Base-by-base conservation (phyloP, 1,140 invertebrate species). In the Cheumatopsyche charites region DNA sequence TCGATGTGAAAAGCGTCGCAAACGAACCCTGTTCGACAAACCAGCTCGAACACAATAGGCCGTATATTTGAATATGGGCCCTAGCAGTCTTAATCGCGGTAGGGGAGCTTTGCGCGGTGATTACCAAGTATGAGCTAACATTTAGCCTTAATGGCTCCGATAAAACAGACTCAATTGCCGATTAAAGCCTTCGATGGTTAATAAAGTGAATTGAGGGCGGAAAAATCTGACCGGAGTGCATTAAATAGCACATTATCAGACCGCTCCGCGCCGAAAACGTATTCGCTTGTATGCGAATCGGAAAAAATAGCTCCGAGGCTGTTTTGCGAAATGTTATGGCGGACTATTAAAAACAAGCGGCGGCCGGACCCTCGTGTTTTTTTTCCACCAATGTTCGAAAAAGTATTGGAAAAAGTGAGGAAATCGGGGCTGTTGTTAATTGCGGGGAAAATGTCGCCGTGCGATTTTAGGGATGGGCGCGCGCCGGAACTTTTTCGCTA, bases 61-160 rank as follows among this genome's bases (percentile, higher is more conserved):
- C 47, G 47, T 52, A 19, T 52, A 52, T 52, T 52, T 52, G 47
- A 52, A 52, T 52, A 52, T 52, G 47, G 47, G 29, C 29, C 15
- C n/a, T 7, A 52, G 15, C 47, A 52, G 47, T 52, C 47, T 52
- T 52, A 52, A 52, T 52, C 47, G 47, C 47, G 47, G 47, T 9
- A 15, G 47, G 55, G 23, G 21, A 19, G 55, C 55, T 58, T 58
- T 58, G 55, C 23, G 29, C 55, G 55, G 55, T 58, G 55, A 58
- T 58, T 58, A 58, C 55, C 55, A 58, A 58, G 55, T 58, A 58
- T 58, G 55, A 58, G 55, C 55, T 58, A 58, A 58, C 55, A 58
- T 58, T 58, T 58, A 58, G 55, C 17, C 25, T 58, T 58, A 58
- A 58, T 58, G 55, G 55, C 25, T 11, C 21, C 55, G 55, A 58